Base-by-base conservation (phyloP, 2,113 vertebrate species). In the Paedocypris sp. region DNA sequence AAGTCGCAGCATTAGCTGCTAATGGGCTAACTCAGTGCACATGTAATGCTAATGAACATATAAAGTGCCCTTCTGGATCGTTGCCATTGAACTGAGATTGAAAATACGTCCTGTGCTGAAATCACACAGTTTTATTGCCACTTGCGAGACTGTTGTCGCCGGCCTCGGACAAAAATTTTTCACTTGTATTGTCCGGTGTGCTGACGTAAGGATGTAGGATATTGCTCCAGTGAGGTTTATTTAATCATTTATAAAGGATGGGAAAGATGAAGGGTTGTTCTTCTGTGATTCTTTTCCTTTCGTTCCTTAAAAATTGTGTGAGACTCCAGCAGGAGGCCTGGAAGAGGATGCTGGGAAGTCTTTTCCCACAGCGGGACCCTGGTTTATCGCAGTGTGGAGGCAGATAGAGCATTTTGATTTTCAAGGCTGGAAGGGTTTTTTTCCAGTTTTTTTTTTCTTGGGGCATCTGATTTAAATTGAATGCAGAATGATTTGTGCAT, bases 311-410 rank as follows among this genome's bases (percentile, higher is more conserved):
- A 60, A 48, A 60, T 43, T 62, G 68, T 66, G 62, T 71, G 62
- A 50, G 46, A 45, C 48, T 53, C 54, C 70, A 63, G 54, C 64
- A 62, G 63, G 58, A 56, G 58, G 43, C 26, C 46, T 29, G 19
- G 43, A 64, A 65, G 45, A 54, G 35, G 47, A 47, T 60, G 46
- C 52, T 56, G 48, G 20, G 47, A 63, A 68, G 62, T 69, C 51
- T 66, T 69, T 67, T 63, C 67, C 58, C 56, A 64, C 73, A 46
- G 45, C 42, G n/a, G 47, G 60, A 45, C 61, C 45, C 54, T 58
- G 46, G 32, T 72, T 69, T 75, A 64, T 67, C 67, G 50, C 64
- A 60, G 67, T 60, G 63, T 62, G 69, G 47, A 45, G 36, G 32
- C 33, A 52, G 49, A 36, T 47, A 67, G 47, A 60, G 42, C 25